Base-by-base conservation (phyloP, 2,113 vertebrate species). In the Myodes glareolus region DNA sequence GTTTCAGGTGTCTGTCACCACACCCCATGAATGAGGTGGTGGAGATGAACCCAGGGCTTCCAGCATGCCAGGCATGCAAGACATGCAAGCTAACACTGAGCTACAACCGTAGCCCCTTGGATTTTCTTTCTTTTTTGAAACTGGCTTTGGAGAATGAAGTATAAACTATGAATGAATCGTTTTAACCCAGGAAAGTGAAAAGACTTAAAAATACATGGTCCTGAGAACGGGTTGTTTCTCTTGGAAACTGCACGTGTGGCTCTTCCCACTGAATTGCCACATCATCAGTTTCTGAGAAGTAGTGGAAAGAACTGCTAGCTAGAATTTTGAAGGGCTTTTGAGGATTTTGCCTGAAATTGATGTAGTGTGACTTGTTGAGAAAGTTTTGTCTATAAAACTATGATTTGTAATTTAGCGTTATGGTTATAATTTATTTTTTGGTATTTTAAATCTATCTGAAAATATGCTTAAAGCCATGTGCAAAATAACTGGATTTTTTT, bases 211-310 rank as follows among this genome's bases (percentile, higher is more conserved):
- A 72, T 65, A 55, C 68, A 36, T 23, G 27, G 4, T 0, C 45
- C 70, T 29, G 33, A 27, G 23, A 21, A 23, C 29, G 3, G 0
- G 11, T 52, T 0, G 63, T 84, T 63, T 82, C 63, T 12, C 11
- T 73, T 29, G 70, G 14, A 45, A 75, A 39, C 82, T 77, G 10
- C 55, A 87, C 36, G 33, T 14, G 27, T 29, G 67, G 67, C 47
- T 75, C 85, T 90, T 94, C 88, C 93, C 86, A 4, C 96, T 70
- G 93, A 92, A 0, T 1, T 99, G 98, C 98, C 98, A 99, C 98
- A 98, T 98, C 98, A 99, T 93, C 98, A 88, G 96, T 97, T 23
- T 61, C 95, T 76, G 92, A 92, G 95, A 97, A 72, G 85, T 70
- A 0, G 3, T 47, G 89, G 1, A 45, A 65, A 75, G 67, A 85